Base-by-base conservation (phyloP, 1,140 invertebrate genomes). In the Aphelenchoides avenae region DNA sequence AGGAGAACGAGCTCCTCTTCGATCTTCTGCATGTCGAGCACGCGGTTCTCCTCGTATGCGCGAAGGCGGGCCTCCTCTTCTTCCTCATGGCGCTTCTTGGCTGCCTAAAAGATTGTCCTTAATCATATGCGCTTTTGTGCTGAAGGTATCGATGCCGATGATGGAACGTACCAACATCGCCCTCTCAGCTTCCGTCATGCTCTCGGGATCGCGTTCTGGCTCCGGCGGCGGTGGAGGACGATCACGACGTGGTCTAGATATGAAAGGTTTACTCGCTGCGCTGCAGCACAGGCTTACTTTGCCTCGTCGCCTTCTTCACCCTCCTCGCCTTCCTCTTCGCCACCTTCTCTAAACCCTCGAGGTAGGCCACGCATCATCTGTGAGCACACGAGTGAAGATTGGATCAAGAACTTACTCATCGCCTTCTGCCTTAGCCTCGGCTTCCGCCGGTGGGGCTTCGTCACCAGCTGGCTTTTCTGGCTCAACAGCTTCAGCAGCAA, bases 31-130 rank as follows among this genome's bases (percentile, higher is more conserved):
- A 52, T 37, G 41, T 68, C 67, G 30, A 44, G 36, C 11, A 31
- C 22, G 39, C 66, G 67, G 24, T 50, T 43, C 18, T 64, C 42
- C 36, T 68, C 65, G 41, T 65, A 69, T 29, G 66, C 66, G 22
- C 40, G 44, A 34, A 68, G 44, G 31, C 71, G 70, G 26, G 56
- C 66, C n/a, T 40, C 61, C 30, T 68, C 57, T 24, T 68, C 66
- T 50, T 70, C 68, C 50, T 68, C 66, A 41, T 68, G 66, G 20
- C 68, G 54, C 34, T 67, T 70, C 43, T 68, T 68, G 15, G 56
- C 62, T 13, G 66, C 66, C n/a, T n/a, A n/a, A n/a, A n/a, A n/a
- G n/a, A n/a, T n/a, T n/a, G n/a, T n/a, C n/a, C n/a, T 34, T 56
- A 22, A n/a, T n/a, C n/a, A n/a, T n/a, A n/a, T n/a, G n/a, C n/a